Conservation (phyloP, 2,113 vertebrate genomes). For the Sialia sialis region DNA sequence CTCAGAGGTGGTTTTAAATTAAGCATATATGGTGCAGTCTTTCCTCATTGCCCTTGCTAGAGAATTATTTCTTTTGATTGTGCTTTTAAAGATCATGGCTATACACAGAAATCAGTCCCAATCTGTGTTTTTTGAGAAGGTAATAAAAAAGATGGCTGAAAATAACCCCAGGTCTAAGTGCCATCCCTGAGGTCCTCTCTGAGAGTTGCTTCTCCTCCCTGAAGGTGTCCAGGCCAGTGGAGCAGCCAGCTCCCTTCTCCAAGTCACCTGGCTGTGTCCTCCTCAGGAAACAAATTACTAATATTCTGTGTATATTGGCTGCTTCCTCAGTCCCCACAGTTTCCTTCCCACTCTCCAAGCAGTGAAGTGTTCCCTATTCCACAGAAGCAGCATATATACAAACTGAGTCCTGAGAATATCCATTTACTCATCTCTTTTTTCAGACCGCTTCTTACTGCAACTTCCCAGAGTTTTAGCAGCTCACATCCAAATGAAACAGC, state of each 20-base stretch:
- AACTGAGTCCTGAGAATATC: not conserved
- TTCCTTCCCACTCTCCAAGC: not conserved
- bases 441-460: not conserved
- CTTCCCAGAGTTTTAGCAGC: not conserved
- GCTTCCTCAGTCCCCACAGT: not conserved
- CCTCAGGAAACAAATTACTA: not conserved
- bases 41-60: not conserved
- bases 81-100: not conserved
- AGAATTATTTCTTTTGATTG: not conserved
- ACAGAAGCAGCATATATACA: not conserved
- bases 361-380: not conserved
- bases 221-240: rapidly evolving
- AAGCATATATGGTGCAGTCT: not conserved
- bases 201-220: not conserved
- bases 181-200: not conserved
- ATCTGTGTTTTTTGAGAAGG: not conserved
- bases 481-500: not conserved
- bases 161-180: not conserved
- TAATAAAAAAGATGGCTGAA: not conserved
- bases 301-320: not conserved
- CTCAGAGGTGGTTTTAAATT: not conserved
- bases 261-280: not conserved
- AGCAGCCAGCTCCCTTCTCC: not conserved
- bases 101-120: not conserved
- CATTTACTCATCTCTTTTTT: not conserved